Base-by-base conservation (phyloP, 2,113 vertebrate genomes). In the Gadus macrocephalus region DNA sequence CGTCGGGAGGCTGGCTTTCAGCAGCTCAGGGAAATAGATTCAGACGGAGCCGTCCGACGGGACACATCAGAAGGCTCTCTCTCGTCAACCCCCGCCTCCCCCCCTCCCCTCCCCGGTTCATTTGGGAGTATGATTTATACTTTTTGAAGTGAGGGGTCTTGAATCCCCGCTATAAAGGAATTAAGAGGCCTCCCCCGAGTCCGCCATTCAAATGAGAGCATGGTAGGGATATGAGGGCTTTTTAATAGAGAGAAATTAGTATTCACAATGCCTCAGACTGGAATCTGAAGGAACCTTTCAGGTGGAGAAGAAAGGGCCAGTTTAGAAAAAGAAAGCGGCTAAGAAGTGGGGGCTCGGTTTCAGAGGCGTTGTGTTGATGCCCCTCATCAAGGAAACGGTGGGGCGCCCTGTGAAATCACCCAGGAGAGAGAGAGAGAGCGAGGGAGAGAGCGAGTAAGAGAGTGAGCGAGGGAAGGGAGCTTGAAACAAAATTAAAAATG, bases 121-220 rank as follows among this genome's bases (percentile, higher is more conserved):
- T 92, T 91, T 93, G 92, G 89, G 92, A 93, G 91, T 93, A 92
- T 92, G 92, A 93, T 92, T 93, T 92, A 90, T 89, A 93, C 91
- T 92, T 92, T 92, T 92, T 93, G 92, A 92, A 92, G 92, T 91
- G 89, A 91, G 89, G 90, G 91, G 91, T 92, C 90, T 92, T 90
- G 90, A 92, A 91, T 91, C 89, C 85, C 42, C 84, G 89, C 90
- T 92, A 91, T 92, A 92, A 92, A 93, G 91, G 91, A 92, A 92
- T 92, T 93, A 93, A 91, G 92, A 88, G 86, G 84, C 78, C 79
- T 92, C 92, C 92, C 91, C 78, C 75, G 91, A 91, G 92, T 86
- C 87, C 68, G 78, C 80, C 91, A 92, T 92, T 93, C 88, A 92
- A 92, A 93, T 93, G 92, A 92, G 90, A 93, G 91, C 91, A 92